phyloP scores from a whole-genome alignment of 2,888 invertebrate species.

The Leptinotarsa haldemani region DNA sequence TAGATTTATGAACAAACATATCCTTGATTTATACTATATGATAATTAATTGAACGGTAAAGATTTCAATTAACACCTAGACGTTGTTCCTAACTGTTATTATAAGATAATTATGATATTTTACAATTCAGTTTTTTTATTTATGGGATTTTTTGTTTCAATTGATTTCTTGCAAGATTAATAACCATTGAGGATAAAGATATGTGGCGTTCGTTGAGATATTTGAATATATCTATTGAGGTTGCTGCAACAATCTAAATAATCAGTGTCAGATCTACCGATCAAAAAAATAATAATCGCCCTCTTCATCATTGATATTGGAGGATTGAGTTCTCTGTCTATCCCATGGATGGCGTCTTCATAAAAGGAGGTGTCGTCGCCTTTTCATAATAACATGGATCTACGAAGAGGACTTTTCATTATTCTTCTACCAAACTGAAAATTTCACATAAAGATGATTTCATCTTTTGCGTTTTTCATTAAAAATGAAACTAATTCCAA shows the following conservation, averaged over 20 bases:
- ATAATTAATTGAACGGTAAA: slow-evolving; percentile 34
- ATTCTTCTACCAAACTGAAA: too few species aligned
- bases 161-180: slow-evolving; percentile 24
- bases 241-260: not conserved
- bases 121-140: slow-evolving; percentile 26
- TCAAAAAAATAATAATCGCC: too few species aligned
- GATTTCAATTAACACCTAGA: slow-evolving; percentile 30
- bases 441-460: too few species aligned
- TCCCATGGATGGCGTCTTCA: too few species aligned
- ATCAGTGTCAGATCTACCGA: too few species aligned
- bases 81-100: slow-evolving; percentile 26
- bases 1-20: slow-evolving; percentile 31
- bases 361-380: too few species aligned
- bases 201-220: not conserved
- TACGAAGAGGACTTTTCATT: too few species aligned
- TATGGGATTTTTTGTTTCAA: slow-evolving; percentile 18
- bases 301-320: too few species aligned
- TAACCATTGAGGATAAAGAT: slow-evolving; percentile 17
- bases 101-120: slow-evolving; percentile 30
- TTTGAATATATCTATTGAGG: not conserved
- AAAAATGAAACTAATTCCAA: too few species aligned
- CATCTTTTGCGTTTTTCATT: too few species aligned
- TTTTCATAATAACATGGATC: too few species aligned
- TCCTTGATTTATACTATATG: slow-evolving; percentile 33
- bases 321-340: too few species aligned